Percentiles rank a stretch among this genome's conserved stretches.
phyloP scores from a whole-genome alignment of 1,140 invertebrate genomes.

The Drosophila nigrodunni region DNA sequence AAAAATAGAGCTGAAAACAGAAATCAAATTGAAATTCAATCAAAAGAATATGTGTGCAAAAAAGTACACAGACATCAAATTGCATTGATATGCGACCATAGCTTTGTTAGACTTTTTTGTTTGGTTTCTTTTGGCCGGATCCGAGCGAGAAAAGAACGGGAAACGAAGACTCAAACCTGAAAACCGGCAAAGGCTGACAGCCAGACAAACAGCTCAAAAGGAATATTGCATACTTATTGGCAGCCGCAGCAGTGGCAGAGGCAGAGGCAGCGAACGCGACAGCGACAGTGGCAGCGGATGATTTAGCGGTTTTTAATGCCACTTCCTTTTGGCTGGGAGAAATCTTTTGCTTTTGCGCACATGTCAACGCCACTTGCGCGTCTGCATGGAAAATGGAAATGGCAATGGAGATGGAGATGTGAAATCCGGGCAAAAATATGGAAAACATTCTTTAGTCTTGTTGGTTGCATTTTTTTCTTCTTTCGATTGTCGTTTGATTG shows the following conservation, averaged over 20 bases:
- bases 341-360: conserved; percentile 45
- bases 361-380: conserved; percentile 72
- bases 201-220: conserved; percentile 65
- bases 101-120: conserved; percentile 65
- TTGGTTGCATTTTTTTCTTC: neutral
- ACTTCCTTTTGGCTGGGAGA: conserved; percentile 23
- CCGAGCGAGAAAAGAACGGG: neutral
- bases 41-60: conserved; percentile 61
- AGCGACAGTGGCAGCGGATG: conserved; percentile 52
- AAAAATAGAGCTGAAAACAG: conserved; percentile 46
- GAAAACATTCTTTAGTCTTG: conserved; percentile 27
- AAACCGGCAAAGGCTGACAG: conserved; percentile 45
- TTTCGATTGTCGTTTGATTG: conserved; percentile 41
- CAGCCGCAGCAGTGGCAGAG: conserved; percentile 17
- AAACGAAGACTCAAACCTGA: conserved; percentile 14
- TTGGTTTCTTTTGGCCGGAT: conserved; percentile 47
- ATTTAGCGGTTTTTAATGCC: conserved; percentile 78
- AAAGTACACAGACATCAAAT: conserved; percentile 64
- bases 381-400: conserved; percentile 47
- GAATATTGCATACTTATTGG: conserved; percentile 77
- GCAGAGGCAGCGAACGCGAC: too few species aligned
- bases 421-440: conserved; percentile 45
- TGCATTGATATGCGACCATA: conserved; percentile 68
- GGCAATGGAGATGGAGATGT: conserved; percentile 23
- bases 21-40: conserved; percentile 78